phyloP scores from a whole-genome alignment of 2,797 vertebrate species.

The Hyperoplus immaculatus region DNA sequence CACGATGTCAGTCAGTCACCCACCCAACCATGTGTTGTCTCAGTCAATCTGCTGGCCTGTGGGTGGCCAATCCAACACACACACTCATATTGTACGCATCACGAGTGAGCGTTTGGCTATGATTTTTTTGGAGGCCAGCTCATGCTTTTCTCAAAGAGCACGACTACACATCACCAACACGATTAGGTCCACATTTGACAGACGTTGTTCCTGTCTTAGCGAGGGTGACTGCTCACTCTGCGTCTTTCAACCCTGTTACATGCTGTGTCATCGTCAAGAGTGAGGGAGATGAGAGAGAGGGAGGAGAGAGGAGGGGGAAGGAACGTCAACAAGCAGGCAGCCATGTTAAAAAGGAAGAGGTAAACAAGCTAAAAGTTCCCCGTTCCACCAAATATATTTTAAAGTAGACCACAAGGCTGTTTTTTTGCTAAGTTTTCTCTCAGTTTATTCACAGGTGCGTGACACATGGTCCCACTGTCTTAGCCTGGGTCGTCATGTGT shows the following conservation, averaged over 20 bases:
- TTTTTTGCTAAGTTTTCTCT: not conserved
- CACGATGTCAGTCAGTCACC: not conserved
- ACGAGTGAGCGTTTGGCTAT: conserved; percentile 1
- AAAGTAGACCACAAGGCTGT: not conserved
- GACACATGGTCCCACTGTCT: not conserved
- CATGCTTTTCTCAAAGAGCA: conserved; percentile 28
- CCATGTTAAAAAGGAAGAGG: not conserved
- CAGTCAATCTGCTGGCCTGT: conserved; percentile 17
- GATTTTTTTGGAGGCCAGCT: not conserved
- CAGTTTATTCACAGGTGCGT: not conserved
- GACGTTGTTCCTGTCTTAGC: conserved; percentile 56
- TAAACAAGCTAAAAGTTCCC: conserved; percentile 15
- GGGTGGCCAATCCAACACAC: conserved; percentile 19
- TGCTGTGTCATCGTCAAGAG: conserved; percentile 45
- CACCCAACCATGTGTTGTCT: conserved; percentile 26
- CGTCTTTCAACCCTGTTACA: conserved; percentile 64
- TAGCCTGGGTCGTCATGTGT: not conserved
- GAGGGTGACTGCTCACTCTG: conserved; percentile 39
- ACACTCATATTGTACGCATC: conserved; percentile 15
- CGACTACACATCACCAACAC: conserved; percentile 37
- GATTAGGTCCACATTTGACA: conserved; percentile 56
- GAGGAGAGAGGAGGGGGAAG: conserved; percentile 1
- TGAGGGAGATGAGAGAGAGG: conserved; percentile 14
- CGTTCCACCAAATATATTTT: not conserved
- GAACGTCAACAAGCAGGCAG: not conserved